These are phyloP conservation scores for Sisor rabdophorus DNA, from an alignment of 2,113 vertebrate genomes.

Conservation along the genomic window DNA sequence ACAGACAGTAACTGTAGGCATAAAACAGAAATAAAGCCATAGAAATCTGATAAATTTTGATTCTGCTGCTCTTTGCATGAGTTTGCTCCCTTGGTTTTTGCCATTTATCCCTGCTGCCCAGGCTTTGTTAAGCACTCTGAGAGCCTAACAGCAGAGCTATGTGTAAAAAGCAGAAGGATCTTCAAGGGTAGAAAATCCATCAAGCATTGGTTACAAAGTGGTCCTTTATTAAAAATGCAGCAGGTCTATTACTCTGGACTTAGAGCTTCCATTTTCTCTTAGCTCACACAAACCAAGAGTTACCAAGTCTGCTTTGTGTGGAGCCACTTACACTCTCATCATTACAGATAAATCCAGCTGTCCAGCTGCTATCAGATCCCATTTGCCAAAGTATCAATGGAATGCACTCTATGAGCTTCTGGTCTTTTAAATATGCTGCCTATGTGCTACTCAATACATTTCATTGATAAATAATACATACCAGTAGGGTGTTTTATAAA, in stretches of 20 bases:
- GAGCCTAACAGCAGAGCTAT: slow-evolving; percentile 52
- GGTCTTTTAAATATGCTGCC: neutral
- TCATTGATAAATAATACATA: neutral
- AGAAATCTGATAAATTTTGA: slow-evolving; percentile 26
- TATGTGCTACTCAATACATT: neutral
- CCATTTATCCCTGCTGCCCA: slow-evolving; percentile 46
- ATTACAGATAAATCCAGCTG: slow-evolving; percentile 19
- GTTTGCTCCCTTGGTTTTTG: slow-evolving; percentile 14
- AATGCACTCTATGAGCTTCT: slow-evolving; percentile 1
- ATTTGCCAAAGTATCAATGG: slow-evolving; percentile 21
- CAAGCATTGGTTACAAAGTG: slow-evolving; percentile 73
- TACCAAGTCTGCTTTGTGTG: slow-evolving; percentile 45
- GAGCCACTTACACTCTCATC: slow-evolving; percentile 8
- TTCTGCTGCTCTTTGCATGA: slow-evolving; percentile 17
- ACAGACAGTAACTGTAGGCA: neutral
- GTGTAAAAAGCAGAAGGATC: slow-evolving; percentile 42
- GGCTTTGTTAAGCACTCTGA: slow-evolving; percentile 52
- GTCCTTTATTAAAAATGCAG: slow-evolving; percentile 77
- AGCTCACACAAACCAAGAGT: slow-evolving; percentile 43
- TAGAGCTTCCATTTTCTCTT: slow-evolving; percentile 57
- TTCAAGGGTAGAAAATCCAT: slow-evolving; percentile 54
- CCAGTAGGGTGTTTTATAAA: too few relatives aligned
- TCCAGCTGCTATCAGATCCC: slow-evolving; percentile 8
- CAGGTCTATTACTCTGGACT: slow-evolving; percentile 71
- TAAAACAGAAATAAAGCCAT: slow-evolving; percentile 7